Conservation (phyloP, 2,113 vertebrate species). For the Cyanoderma ruficeps region DNA sequence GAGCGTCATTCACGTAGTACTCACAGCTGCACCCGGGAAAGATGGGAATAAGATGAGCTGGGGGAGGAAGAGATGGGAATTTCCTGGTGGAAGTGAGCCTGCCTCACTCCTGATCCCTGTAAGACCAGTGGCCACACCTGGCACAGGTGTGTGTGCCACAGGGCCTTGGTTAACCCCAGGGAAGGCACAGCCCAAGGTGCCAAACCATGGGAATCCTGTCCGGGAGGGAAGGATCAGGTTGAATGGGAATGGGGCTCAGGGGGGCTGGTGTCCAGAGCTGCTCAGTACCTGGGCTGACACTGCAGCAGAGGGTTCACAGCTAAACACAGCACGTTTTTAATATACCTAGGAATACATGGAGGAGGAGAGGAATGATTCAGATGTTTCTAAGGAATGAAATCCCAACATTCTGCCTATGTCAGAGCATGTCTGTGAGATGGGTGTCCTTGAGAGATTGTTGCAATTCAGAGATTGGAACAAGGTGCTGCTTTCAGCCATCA, state of each 20-base stretch:
- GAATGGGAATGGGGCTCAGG: background rate
- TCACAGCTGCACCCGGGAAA: constrained; percentile 79
- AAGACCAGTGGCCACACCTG: rapidly evolving
- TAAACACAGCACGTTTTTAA: rapidly evolving
- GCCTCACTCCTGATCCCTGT: rapidly evolving
- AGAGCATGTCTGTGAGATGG: background rate
- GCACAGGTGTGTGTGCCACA: rapidly evolving
- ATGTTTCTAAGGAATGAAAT: background rate
- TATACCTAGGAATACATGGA: background rate
- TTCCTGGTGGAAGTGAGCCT: background rate
- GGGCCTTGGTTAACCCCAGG: background rate
- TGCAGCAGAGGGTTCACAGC: background rate
- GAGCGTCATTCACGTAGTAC: constrained; percentile 89
- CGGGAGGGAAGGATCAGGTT: rapidly evolving
- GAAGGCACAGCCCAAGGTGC: background rate
- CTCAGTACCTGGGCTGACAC: rapidly evolving
- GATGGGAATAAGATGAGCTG: background rate
- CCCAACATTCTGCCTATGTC: rapidly evolving
- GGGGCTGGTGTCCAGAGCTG: background rate
- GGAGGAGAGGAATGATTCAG: background rate
- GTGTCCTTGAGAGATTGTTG: background rate
- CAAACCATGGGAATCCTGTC: background rate
- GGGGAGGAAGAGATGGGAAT: background rate
- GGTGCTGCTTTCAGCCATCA: background rate
- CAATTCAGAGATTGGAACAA: background rate